Conservation (phyloP, 1,140 invertebrate genomes). For the Globodera ellingtonae region DNA sequence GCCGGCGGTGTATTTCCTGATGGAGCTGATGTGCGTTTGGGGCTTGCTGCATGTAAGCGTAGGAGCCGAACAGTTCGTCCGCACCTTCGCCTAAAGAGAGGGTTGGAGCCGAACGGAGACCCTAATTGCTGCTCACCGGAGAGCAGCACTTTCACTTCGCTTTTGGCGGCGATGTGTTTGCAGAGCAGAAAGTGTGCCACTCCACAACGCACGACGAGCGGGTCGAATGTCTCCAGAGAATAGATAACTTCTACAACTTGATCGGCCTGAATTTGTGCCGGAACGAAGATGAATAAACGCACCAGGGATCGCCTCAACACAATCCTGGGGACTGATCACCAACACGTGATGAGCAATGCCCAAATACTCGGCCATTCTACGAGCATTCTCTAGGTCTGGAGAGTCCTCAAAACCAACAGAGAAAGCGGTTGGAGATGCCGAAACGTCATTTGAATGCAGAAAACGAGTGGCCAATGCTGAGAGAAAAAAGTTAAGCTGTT, state of each 20-base stretch:
- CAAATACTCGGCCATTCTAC: slow-evolving; percentile 55
- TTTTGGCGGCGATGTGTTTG: slow-evolving; percentile 57
- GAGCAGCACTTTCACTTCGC: slow-evolving; percentile 63
- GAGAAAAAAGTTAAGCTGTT: background rate
- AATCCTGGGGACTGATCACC: slow-evolving; percentile 62
- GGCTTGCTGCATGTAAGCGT: slow-evolving; percentile 63
- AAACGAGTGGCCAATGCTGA: slow-evolving; percentile 12
- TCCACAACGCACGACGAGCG: slow-evolving; percentile 62
- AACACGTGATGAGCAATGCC: slow-evolving; percentile 59
- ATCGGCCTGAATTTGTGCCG: background rate
- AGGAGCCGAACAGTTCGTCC: slow-evolving; percentile 65
- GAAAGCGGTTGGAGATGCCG: slow-evolving; percentile 57
- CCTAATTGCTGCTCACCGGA: slow-evolving; percentile 32
- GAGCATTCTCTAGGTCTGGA: slow-evolving; percentile 60
- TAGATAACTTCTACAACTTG: slow-evolving; percentile 61
- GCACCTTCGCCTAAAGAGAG: slow-evolving; percentile 58
- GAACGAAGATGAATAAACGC: background rate
- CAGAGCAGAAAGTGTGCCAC: slow-evolving; percentile 63
- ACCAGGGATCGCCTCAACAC: slow-evolving; percentile 62
- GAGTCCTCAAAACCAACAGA: slow-evolving; percentile 65
- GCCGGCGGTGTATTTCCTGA: slow-evolving; percentile 58
- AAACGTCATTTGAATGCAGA: background rate
- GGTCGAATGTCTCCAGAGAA: slow-evolving; percentile 64
- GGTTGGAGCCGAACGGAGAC: background rate
- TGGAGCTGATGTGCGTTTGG: slow-evolving; percentile 59